Conservation (phyloP, 2,797 vertebrate genomes). For the Chiroxiphia lanceolata region DNA sequence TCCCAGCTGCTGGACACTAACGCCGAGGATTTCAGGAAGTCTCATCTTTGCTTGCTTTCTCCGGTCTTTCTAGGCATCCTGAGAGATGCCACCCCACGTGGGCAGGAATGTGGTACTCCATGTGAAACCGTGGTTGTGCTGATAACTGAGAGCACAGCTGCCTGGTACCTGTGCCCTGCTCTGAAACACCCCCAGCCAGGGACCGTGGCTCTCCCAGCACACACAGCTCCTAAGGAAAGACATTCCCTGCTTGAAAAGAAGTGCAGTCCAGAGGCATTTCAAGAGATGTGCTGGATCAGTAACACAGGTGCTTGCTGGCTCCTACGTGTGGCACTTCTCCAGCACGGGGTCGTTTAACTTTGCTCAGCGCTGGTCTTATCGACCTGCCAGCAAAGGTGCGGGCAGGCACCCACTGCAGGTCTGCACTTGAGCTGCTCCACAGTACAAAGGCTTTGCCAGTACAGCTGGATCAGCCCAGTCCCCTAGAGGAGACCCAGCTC, state of each 20-base stretch:
- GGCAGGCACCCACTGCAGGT: slow-evolving; percentile 47
- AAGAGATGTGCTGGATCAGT: not conserved
- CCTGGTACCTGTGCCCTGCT: not conserved
- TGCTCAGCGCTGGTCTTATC: not conserved
- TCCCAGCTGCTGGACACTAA: not conserved
- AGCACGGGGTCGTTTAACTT: slow-evolving; percentile 7
- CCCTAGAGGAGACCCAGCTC: slow-evolving; percentile 60
- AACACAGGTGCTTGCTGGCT: not conserved
- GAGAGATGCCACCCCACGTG: not conserved
- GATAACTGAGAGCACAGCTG: not conserved
- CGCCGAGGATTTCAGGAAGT: rapidly evolving
- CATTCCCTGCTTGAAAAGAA: not conserved
- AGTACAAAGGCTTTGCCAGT: slow-evolving; percentile 16
- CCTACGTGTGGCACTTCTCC: slow-evolving; percentile 46
- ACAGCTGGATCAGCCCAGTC: slow-evolving; percentile 53
- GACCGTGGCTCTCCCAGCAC: not conserved
- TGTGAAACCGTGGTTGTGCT: rapidly evolving
- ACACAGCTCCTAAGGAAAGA: not conserved
- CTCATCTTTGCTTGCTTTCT: not conserved
- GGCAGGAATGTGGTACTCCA: rapidly evolving
- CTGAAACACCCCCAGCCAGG: not conserved
- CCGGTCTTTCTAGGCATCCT: not conserved
- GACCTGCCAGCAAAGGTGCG: not conserved
- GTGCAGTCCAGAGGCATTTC: not conserved
- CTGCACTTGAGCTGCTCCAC: slow-evolving; percentile 43